Conservation (phyloP, 2,113 vertebrate species). For the Scolopax mira region DNA sequence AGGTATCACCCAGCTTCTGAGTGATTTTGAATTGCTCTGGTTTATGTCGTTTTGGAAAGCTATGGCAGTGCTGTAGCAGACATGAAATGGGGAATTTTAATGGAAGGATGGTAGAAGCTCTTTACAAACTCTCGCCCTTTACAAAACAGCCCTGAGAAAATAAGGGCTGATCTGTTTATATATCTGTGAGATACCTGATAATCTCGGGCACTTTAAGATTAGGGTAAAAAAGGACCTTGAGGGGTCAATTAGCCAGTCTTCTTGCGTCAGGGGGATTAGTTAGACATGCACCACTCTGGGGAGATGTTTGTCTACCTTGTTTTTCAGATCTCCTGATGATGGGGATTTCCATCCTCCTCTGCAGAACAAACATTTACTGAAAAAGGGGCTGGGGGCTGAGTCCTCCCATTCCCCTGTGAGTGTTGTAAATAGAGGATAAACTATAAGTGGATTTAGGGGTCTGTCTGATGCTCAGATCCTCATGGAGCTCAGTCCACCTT, state of each 20-base stretch:
- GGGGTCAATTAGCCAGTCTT: neutral
- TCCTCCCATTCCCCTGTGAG: neutral
- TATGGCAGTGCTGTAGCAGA: neutral
- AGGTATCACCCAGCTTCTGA: neutral
- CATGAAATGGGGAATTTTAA: neutral
- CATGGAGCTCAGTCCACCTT: neutral
- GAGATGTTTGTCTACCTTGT: constrained; percentile 25
- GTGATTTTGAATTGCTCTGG: neutral
- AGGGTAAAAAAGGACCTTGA: constrained; percentile 31
- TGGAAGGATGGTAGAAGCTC: neutral
- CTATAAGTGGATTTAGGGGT: neutral
- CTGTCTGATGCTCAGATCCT: neutral
- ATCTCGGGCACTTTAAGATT: neutral
- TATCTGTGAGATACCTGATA: neutral
- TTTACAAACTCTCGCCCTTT: neutral
- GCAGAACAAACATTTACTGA: neutral
- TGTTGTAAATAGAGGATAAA: neutral
- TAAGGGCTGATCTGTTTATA: neutral
- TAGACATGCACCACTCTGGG: neutral
- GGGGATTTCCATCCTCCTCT: neutral
- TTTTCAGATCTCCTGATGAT: neutral
- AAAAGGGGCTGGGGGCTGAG: neutral
- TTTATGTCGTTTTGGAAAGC: neutral
- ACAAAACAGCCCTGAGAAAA: neutral
- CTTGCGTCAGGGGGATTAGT: neutral